Evolutionary conservation across 2,888 invertebrate genomes (phyloP), one percentile per base, ranked within the genome.

Genomic region (Pecten maximus): DNA sequence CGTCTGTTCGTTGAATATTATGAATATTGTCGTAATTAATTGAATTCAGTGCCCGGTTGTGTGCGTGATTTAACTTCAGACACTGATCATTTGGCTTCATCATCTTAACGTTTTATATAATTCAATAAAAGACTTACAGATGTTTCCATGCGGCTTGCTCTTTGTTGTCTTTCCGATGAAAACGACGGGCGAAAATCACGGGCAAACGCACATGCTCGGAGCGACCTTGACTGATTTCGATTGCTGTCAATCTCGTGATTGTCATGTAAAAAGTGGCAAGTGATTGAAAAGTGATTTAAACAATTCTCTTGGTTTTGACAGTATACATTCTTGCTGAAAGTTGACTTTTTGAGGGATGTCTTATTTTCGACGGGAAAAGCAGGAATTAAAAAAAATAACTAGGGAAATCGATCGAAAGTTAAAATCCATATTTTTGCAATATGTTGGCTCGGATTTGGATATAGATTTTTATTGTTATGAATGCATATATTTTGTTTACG

Each of bases 141-240:
- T 74, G 0, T 35, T 28, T 35, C 74, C 74, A 74, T 74, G 74
- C 35, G 74, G 10, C 74, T 35, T 35, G 28, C 35, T 35, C 74
- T 74, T 35, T 74, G 74, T 74, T 74, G 6, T 12, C 10, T 35
- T 35, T 12, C 8, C 12, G 35, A 28, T 74, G 74, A 35, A 74
- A 74, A 74, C 74, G 74, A 74, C 74, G 74, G 74, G 74, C 74
- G 74, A 28, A 74, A 74, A 74, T 74, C 74, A 74, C 74, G 74
- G 74, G 74, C 35, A 74, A 74, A 74, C 23, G 74, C 74, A 74
- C 74, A 74, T 74, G 74, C 74, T 35, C 28, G 74, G 74, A 74
- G 74, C 35, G 74, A 74, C 74, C 74, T 74, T 74, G 74, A 74
- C 74, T 74, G 74, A 35, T 60, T 60, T 23, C 60, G 23, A 60